Conservation (phyloP, 2,113 vertebrate species). For the Leuciscus idus region DNA sequence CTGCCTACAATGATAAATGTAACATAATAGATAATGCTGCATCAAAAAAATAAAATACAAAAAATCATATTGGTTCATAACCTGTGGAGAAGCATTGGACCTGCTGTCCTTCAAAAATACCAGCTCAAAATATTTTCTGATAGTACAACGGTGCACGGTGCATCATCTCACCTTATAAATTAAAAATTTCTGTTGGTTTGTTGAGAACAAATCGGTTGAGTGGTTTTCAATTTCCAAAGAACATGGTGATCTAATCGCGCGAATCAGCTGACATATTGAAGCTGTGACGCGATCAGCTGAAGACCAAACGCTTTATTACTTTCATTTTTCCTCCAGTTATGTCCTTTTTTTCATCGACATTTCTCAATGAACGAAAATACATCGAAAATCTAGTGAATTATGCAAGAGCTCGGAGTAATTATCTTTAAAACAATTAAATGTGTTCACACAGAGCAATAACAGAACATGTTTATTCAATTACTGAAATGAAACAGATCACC, state of each 20-base stretch:
- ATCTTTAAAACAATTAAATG: not conserved
- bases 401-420: not conserved
- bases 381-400: not conserved
- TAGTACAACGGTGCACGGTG: not conserved
- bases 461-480: not conserved
- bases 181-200: slow-evolving; percentile 53
- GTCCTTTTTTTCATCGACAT: not conserved
- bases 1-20: not conserved
- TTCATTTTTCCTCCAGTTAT: not conserved
- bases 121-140: slow-evolving; percentile 9
- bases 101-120: not conserved
- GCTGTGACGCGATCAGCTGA: not conserved
- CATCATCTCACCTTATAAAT: slow-evolving; percentile 57
- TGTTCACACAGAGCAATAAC: not conserved
- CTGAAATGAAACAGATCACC: not conserved
- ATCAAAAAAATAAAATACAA: not conserved
- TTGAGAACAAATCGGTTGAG: slow-evolving; percentile 60
- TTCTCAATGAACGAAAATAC: not conserved
- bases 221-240: slow-evolving; percentile 67
- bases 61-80: not conserved
- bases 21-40: not conserved
- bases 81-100: slow-evolving; percentile 19
- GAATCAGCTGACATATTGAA: slow-evolving; percentile 43
- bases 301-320: not conserved
- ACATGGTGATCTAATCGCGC: slow-evolving; percentile 60